Base-by-base conservation (phyloP, 2,113 vertebrate genomes). In the Leucoraja erinaceus region DNA sequence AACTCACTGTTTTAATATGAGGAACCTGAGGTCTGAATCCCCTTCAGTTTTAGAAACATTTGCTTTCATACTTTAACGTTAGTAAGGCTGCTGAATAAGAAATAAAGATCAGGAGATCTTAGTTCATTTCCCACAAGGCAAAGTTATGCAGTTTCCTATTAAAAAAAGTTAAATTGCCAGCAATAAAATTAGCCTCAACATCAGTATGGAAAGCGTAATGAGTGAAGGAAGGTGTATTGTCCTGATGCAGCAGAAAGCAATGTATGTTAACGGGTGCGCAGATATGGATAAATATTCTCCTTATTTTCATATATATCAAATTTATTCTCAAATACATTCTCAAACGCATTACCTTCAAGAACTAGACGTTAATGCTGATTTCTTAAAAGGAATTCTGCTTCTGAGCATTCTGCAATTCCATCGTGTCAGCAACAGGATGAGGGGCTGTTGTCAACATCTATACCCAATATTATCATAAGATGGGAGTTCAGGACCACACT, bases 281-380 rank as follows among this genome's bases (percentile, higher is more conserved):
- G 83, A n/a, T 63, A 31, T 59, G 79, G 20, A 59, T 28, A 56
- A 86, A 22, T n/a, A 12, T 28, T 31, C 28, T 63, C 56, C 28
- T 63, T 86, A 63, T 28, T 86, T 83, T 63, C 83, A 59, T 16
- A 63, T 59, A 88, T 63, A 31, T 88, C 16, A 3, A 18, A 63
- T 88, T 88, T 88, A 88, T 47, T 47, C 38, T 47, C 38, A 47
- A 47, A 47, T 47, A 28, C 18, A 66, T 88, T 88, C 83, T 88
- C 83, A 88, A 88, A 31, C 31, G 59, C 28, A 88, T 88, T 88
- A 28, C n/a, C 63, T 88, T 88, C 28, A 59, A 88, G 28, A 66
- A 63, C 61, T 14, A 66, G 12, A 16, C 25, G 31, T 88, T 66
- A 88, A 88, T 88, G 31, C 28, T 88, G 59, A n/a, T 31, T 63